Evolutionary conservation across 2,888 invertebrate genomes (phyloP).

Genomic region (Ectemnius cavifrons): DNA sequence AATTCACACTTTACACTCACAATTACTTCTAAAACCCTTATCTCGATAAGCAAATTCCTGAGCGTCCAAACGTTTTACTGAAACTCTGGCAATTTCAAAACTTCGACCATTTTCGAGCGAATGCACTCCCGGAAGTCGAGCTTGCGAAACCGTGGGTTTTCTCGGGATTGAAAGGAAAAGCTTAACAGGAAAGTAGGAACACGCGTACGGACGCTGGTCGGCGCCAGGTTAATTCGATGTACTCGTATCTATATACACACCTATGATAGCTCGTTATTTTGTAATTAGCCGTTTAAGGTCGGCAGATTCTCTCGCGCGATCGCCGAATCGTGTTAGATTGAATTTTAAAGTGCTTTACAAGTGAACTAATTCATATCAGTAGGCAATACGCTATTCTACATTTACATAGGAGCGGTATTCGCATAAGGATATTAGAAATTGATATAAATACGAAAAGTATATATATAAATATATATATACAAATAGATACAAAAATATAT

Average conservation of each 20-base stretch:
- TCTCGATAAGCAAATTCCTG: too few species aligned
- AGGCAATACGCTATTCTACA: slow-evolving; percentile 71
- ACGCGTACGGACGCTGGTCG: too few species aligned
- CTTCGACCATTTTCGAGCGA: too few species aligned
- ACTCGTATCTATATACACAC: slow-evolving; percentile 10
- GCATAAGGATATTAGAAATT: slow-evolving; percentile 55
- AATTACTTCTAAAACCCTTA: too few species aligned
- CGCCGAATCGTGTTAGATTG: slow-evolving; percentile 68
- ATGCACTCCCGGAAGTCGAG: neutral
- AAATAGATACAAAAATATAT: slow-evolving; percentile 25
- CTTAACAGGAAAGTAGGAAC: neutral
- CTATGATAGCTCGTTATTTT: slow-evolving; percentile 41
- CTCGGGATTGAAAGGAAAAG: slow-evolving; percentile 22
- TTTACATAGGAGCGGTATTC: slow-evolving; percentile 49
- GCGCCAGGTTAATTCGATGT: slow-evolving; percentile 33
- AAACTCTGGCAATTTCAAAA: too few species aligned
- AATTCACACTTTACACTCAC: too few species aligned
- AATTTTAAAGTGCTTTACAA: slow-evolving; percentile 77
- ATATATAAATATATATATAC: slow-evolving; percentile 45
- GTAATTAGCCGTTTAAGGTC: slow-evolving; percentile 41
- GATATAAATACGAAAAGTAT: slow-evolving; percentile 56
- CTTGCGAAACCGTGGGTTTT: neutral
- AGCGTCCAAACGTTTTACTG: too few species aligned
- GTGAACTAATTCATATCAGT: slow-evolving; percentile 77
- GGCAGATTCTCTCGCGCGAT: slow-evolving; percentile 45